Base-by-base conservation (phyloP, 2,797 vertebrate genomes). In the Cossypha niveicapilla region DNA sequence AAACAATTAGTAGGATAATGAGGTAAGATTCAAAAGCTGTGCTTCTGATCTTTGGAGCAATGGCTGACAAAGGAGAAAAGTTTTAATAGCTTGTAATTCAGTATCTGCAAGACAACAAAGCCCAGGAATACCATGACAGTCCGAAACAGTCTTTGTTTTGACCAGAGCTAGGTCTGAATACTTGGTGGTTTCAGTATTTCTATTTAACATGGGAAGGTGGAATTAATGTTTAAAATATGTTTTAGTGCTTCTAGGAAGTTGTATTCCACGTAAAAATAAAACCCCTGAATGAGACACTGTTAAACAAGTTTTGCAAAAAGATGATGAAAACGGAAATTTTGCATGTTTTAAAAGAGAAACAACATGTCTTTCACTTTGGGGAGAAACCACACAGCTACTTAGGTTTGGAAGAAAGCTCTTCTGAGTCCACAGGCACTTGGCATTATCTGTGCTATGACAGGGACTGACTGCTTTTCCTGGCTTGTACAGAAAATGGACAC, bases 91-190 rank as follows among this genome's bases (percentile, higher is more conserved):
- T 51, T 60, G 24, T 63, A 56, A 62, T 89, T 70, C 56, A 53
- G 1, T 76, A 62, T n/a, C 32, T 86, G 13, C 42, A 65, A 72
- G 70, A 85, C n/a, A 73, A 21, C 23, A 82, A 91, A 87, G 18
- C 34, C 25, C 25, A 35, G 51, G 21, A 62, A 25, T 56, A 37
- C 13, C 14, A 23, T 14, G 21, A 27, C 18, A 37, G 34, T 44
- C 18, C 76, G 48, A 63, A 90, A 79, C 5, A 70, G 9, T 6
- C 27, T 53, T n/a, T 62, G 48, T 91, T 76, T 67, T 75, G 47
- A 82, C 23, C n/a, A 86, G 32, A 91, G 42, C 42, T 79, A 54
- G 35, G 56, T 73, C 25, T 70, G 35, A 91, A 44, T 58, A 47
- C 13, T 62, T 78, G 14, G 25, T 58, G 8, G 6, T 82, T 92